Evolutionary conservation across 2,113 vertebrate genomes (phyloP), one percentile per base, ranked within the genome.

Genomic region (Pycnonotus jocosus): DNA sequence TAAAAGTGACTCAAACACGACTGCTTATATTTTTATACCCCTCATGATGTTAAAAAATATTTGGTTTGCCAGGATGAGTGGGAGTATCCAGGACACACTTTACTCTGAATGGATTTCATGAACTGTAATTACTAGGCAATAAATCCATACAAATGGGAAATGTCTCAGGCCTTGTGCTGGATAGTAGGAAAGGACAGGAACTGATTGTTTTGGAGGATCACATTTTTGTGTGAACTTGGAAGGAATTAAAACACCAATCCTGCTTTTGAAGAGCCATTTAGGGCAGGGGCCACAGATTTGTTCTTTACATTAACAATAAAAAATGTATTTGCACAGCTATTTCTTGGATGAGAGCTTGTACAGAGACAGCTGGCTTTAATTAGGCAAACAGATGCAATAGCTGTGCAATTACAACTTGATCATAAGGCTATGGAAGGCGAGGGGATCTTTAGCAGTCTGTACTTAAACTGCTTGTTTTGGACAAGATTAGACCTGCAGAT

Each of bases 301-400:
- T 21, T 90, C 92, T 96, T 97, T 97, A 96, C 80, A 93, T 95
- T 93, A 96, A 81, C 86, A 81, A 53, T 84, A 86, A 90, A 96
- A 95, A 94, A 86, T 88, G 80, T 74, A 94, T 95, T 92, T 96
- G 72, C 22, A 2, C 82, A 92, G 92, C 64, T 92, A 48, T 95
- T 92, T 96, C 79, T 86, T 86, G 82, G 90, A 78, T 90, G 72
- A 38, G 51, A 81, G 25, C 90, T 88, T 13, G 3, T 20, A 64
- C 44, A 86, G 79, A 28, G 54, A 70, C 90, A 94, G 93, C 90
- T 94, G 93, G 35, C 53, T 93, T 94, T 81, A 88, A 71, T 95
- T 94, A 93, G 0, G 5, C 80, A 86, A 94, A 90, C 95, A 96
- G 96, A 96, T 95, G 94, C 86, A 86, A 94, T 90, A 76, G 56